Percentiles rank a stretch among this genome's conserved stretches.
phyloP scores from a whole-genome alignment of 2,113 vertebrate genomes.

The Cottus gobio region DNA sequence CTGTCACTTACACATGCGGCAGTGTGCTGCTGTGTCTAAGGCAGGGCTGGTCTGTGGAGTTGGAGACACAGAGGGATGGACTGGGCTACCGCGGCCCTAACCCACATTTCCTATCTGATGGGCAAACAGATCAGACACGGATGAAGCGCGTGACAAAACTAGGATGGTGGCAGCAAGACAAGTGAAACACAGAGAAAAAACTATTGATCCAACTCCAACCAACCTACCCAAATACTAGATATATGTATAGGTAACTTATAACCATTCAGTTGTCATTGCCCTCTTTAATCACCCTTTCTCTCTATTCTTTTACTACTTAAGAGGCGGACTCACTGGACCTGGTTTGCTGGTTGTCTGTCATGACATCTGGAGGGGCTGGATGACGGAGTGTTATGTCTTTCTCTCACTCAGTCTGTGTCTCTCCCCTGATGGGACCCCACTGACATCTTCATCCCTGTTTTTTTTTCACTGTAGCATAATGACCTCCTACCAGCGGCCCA shows the following conservation, averaged over 20 bases:
- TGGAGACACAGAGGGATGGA: conserved; percentile 46
- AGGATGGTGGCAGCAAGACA: conserved; percentile 32
- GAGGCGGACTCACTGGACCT: conserved; percentile 70
- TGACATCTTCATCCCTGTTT: conserved; percentile 78
- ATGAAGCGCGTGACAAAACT: conserved; percentile 44
- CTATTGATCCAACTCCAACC: conserved; percentile 7
- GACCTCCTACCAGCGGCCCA: conserved; percentile 74
- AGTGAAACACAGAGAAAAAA: conserved; percentile 51
- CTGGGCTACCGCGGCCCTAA: conserved; percentile 35
- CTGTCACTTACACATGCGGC: conserved; percentile 59
- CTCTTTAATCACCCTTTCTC: conserved; percentile 64
- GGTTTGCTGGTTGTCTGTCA: conserved; percentile 75
- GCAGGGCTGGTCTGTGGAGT: conserved; percentile 44
- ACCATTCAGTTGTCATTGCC: conserved; percentile 41
- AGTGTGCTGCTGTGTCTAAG: conserved; percentile 51
- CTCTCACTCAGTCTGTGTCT: conserved; percentile 67
- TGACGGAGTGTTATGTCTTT: conserved; percentile 77
- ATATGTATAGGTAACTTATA: conserved; percentile 11
- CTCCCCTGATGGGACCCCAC: conserved; percentile 74
- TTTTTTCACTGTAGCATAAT: conserved; percentile 77
- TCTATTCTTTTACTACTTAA: conserved; percentile 63
- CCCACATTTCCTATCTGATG: conserved; percentile 38
- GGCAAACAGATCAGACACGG: conserved; percentile 53
- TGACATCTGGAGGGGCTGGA: conserved; percentile 75
- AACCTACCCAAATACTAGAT: neutral